Evolutionary conservation across 2,888 invertebrate genomes (phyloP).

Genomic region (Diachrysia chrysitis): DNA sequence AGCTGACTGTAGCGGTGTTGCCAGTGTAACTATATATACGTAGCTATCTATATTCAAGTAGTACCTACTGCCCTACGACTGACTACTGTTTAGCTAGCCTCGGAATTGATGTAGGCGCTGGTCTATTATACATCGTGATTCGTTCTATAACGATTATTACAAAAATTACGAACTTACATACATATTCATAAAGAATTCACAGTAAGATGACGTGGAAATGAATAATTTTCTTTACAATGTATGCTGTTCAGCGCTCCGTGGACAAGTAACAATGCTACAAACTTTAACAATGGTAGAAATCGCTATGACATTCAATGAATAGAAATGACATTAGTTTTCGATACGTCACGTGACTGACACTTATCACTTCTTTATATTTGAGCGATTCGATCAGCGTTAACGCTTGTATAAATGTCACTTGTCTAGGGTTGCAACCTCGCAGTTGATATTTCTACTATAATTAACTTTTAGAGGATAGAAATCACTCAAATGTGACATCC

Average conservation of each 20-base stretch:
- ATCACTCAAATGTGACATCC: too few relatives aligned
- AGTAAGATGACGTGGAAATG: neutral
- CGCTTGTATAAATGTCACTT: too few relatives aligned
- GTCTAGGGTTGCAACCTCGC: too few relatives aligned
- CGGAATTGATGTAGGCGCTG: conserved; percentile 49
- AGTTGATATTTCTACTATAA: too few relatives aligned
- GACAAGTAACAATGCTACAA: too few relatives aligned
- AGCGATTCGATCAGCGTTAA: too few relatives aligned
- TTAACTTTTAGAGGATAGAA: too few relatives aligned
- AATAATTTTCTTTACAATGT: neutral
- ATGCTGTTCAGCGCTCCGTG: neutral
- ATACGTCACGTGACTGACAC: too few relatives aligned
- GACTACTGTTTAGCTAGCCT: conserved; percentile 49
- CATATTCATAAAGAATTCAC: neutral
- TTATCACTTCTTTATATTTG: too few relatives aligned
- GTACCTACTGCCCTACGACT: conserved; percentile 49
- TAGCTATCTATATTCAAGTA: conserved; percentile 26
- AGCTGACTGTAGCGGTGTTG: conserved; percentile 29
- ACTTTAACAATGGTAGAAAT: too few relatives aligned
- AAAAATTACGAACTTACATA: neutral
- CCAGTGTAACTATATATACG: conserved; percentile 18
- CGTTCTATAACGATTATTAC: neutral
- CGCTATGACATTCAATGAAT: too few relatives aligned
- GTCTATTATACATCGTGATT: conserved; percentile 19
- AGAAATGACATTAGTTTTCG: too few relatives aligned